Evolutionary conservation across 2,888 invertebrate species (phyloP).

Genomic region (Saturnia japonica): DNA sequence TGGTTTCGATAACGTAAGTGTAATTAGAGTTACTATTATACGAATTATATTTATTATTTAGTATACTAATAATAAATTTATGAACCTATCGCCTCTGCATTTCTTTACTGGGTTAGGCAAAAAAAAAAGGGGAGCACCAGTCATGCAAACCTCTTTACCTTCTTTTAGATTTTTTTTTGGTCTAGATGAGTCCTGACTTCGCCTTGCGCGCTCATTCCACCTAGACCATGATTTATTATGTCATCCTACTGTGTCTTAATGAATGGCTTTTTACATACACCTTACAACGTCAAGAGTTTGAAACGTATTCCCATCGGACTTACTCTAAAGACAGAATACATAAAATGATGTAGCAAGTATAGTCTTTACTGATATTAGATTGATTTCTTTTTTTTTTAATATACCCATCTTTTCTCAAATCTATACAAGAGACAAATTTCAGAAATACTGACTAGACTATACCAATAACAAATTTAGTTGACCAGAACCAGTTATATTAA

Average conservation of each 20-base stretch:
- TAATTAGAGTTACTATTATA: constrained; percentile 1
- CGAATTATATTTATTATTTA: background rate
- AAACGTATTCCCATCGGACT: background rate
- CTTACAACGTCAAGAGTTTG: background rate
- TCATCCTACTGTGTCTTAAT: background rate
- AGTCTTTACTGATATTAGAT: no score
- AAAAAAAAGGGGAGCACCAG: background rate
- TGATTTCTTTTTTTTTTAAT: no score
- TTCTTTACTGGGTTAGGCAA: background rate
- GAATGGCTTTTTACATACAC: background rate
- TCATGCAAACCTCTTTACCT: background rate
- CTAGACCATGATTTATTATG: no score
- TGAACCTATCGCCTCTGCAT: background rate
- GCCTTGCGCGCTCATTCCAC: no score
- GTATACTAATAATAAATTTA: background rate
- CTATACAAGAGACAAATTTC: no score
- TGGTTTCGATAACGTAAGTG: constrained; percentile 32
- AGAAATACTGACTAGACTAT: background rate
- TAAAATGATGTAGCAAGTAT: background rate
- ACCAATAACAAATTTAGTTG: background rate
- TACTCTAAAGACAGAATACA: background rate
- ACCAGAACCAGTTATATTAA: background rate
- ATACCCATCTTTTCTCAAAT: no score
- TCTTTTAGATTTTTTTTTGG: background rate
- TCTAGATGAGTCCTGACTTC: no score